These are phyloP conservation scores for Acrobasis consociella DNA, from an alignment of 2,888 invertebrate genomes.

Conservation along the genomic window DNA sequence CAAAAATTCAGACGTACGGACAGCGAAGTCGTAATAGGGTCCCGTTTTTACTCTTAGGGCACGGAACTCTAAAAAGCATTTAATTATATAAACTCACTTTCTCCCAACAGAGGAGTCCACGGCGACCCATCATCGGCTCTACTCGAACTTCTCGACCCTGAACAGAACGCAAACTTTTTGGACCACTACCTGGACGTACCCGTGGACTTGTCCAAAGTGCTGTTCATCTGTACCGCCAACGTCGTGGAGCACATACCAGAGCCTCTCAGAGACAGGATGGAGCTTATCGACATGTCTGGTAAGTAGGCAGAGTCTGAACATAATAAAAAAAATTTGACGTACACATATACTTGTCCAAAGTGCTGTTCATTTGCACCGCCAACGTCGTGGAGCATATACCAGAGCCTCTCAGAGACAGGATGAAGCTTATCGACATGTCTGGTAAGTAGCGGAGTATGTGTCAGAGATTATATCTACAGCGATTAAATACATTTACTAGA, in stretches of 20 bases:
- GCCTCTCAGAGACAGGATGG: slow-evolving; percentile 98
- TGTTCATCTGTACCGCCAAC: slow-evolving; percentile 99
- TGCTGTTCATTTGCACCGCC: slow-evolving; percentile 90
- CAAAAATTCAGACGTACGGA: too few species aligned
- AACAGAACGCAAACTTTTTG: slow-evolving; percentile 98
- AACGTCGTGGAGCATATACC: slow-evolving; percentile 75
- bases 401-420: slow-evolving; percentile 97
- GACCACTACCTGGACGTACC: slow-evolving; percentile 99
- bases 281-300: slow-evolving; percentile 99
- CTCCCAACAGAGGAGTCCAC: slow-evolving; percentile 89
- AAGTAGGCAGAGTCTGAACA: slow-evolving; percentile 89
- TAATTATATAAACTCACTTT: too few species aligned
- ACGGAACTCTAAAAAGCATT: too few species aligned
- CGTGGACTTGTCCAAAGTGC: slow-evolving; percentile 96
- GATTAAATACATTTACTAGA: too few species aligned
- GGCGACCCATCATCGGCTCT: slow-evolving; percentile 99
- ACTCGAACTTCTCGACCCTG: slow-evolving; percentile 98
- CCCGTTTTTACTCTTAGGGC: too few species aligned
- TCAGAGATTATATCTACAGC: too few species aligned
- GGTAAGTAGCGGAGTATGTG: too few species aligned
- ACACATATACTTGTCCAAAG: slow-evolving; percentile 97
- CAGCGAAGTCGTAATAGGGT: too few species aligned
- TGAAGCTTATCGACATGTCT: slow-evolving; percentile 99
- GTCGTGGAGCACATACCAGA: slow-evolving; percentile 97
- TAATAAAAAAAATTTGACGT: slow-evolving; percentile 99